These are phyloP conservation scores for Champsocephalus esox DNA, from an alignment of 2,797 vertebrate genomes.

Conservation along the genomic window DNA sequence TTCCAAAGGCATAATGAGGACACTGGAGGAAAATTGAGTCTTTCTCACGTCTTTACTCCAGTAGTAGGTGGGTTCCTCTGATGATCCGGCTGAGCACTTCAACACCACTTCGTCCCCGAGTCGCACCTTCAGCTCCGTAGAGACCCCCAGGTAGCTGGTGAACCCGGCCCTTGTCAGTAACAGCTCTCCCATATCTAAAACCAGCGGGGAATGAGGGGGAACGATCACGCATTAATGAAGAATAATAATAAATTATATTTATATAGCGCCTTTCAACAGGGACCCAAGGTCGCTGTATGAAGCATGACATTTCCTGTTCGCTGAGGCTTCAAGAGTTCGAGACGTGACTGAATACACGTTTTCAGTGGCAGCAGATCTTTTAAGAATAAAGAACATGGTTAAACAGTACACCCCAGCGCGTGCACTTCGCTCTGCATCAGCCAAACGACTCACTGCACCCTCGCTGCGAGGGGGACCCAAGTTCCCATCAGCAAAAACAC, in stretches of 20 bases:
- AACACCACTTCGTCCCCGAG: slow-evolving; percentile 78
- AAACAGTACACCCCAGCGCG: no score
- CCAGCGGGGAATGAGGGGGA: not conserved
- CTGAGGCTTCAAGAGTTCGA: not conserved
- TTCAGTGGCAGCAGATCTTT: slow-evolving; percentile 34
- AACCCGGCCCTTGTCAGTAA: slow-evolving; percentile 64
- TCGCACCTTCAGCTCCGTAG: slow-evolving; percentile 72
- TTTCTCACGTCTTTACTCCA: slow-evolving; percentile 85
- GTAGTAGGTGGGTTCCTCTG: slow-evolving; percentile 75
- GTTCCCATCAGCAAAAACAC: no score
- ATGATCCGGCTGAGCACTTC: slow-evolving; percentile 79
- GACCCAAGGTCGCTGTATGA: not conserved
- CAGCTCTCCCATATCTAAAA: slow-evolving; percentile 78
- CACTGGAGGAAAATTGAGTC: not conserved
- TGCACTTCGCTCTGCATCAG: no score
- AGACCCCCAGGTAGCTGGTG: slow-evolving; percentile 62
- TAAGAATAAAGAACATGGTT: slow-evolving; percentile 22
- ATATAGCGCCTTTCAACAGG: no score
- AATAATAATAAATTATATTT: no score
- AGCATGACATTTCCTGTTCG: slow-evolving; percentile 2
- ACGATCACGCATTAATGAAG: slow-evolving; percentile 39
- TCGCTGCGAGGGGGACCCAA: no score
- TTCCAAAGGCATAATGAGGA: slow-evolving; percentile 50
- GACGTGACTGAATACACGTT: slow-evolving; percentile 40
- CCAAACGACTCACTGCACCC: no score